Conservation (phyloP, 1,140 invertebrate genomes). For the Drosophila guanche region DNA sequence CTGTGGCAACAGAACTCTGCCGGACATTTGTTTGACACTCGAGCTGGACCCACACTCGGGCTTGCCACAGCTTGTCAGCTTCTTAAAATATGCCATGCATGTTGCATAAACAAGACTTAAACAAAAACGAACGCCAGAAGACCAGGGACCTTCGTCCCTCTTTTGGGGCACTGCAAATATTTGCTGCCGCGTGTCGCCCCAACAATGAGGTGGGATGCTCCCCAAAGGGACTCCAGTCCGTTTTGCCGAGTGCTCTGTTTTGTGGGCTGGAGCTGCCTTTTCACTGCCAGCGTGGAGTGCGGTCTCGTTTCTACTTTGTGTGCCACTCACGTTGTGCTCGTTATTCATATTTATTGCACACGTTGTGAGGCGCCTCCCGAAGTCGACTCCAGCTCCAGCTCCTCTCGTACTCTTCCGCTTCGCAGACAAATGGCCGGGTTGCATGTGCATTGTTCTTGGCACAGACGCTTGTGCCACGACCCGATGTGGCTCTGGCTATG, state of each 20-base stretch:
- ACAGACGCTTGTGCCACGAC: conserved; percentile 7
- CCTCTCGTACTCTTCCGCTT: background rate
- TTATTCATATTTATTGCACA: conserved; percentile 82
- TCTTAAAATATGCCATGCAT: conserved; percentile 71
- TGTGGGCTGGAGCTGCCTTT: conserved; percentile 36
- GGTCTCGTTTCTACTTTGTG: conserved; percentile 69
- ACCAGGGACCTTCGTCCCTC: background rate
- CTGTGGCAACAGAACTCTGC: conserved; percentile 12
- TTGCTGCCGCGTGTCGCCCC: conserved; percentile 66
- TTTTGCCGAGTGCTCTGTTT: background rate
- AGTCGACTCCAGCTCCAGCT: background rate
- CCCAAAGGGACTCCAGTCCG: conserved; percentile 20
- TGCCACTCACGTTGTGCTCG: conserved; percentile 80
- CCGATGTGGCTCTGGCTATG: conserved; percentile 2
- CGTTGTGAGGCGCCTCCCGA: conserved; percentile 49
- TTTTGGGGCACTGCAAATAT: conserved; percentile 56
- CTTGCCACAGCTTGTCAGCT: conserved; percentile 18
- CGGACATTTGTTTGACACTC: conserved; percentile 54
- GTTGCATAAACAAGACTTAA: conserved; percentile 78
- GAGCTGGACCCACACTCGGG: conserved; percentile 2
- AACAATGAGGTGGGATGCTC: conserved; percentile 52
- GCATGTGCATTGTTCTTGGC: conserved; percentile 72
- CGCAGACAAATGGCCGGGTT: conserved; percentile 61
- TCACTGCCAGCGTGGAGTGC: conserved; percentile 50
- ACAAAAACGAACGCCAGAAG: conserved; percentile 57